Evolutionary conservation across 1,140 invertebrate species (phyloP), one percentile per base, ranked within the genome.

Genomic region (Trichoplusia ni): DNA sequence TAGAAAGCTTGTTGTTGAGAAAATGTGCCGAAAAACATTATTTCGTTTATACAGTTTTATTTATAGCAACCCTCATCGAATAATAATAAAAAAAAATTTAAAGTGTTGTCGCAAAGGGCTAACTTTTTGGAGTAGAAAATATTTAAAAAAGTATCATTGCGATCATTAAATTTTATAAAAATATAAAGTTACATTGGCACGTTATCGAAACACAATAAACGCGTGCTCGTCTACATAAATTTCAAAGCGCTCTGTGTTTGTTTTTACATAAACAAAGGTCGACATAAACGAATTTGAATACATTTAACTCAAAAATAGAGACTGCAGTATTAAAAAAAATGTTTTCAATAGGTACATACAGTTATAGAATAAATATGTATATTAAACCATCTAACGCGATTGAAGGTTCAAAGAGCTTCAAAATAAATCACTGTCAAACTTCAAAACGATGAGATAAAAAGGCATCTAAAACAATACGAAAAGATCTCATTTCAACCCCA

Each of bases 401-500:
- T 18, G 9, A 8, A 35, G 21, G 13, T 23, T 63, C 42, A 58
- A 42, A 66, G 62, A 67, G 62, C 63, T 71, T 72, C 63, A 75
- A 77, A 80, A 72, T 72, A 86, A 79, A 78, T 81, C 78, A 69
- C 71, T 69, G 64, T 82, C 75, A 77, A 82, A 79, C 63, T 79
- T 82, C 77, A 77, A 53, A 35, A 74, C 67, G 37, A 18, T 67
- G 68, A 83, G 73, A 83, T 82, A 77, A 78, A 83, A 73, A 74
- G 66, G 68, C 62, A 59, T 69, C 62, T 64, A 71, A 76, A 82
- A 82, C 81, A 87, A 84, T 79, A 75, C 69, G 64, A 73, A 75
- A 61, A 82, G 75, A 84, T 85, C 80, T 81, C 77, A 82, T 86
- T 83, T 80, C 79, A 76, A 69, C 71, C 73, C 75, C 73, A 79